Conservation (phyloP, 2,888 invertebrate genomes). For the Amiota mariae region DNA sequence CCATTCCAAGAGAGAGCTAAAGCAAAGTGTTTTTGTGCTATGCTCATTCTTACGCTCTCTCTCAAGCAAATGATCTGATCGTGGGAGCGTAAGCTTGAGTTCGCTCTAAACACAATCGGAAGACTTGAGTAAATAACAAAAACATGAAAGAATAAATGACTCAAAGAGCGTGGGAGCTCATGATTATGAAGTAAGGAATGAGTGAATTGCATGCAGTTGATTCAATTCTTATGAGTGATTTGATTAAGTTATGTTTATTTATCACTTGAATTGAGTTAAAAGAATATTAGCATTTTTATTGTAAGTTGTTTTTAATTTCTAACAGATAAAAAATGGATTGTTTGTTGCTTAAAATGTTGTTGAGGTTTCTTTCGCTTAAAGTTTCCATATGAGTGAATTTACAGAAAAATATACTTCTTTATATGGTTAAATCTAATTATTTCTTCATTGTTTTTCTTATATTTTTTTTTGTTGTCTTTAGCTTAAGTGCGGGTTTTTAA, state of each 20-base stretch:
- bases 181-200: background rate
- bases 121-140: too few relatives aligned
- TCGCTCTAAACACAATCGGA: background rate
- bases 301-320: background rate
- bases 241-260: constrained; percentile 52
- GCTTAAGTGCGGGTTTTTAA: constrained; percentile 1
- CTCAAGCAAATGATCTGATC: background rate
- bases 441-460: background rate
- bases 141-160: background rate
- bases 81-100: background rate
- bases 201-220: background rate
- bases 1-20: background rate
- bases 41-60: too few relatives aligned
- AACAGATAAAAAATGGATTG: too few relatives aligned
- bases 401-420: background rate
- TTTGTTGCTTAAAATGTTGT: background rate
- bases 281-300: constrained; percentile 36
- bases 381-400: too few relatives aligned
- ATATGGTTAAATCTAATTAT: background rate
- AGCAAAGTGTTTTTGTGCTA: background rate
- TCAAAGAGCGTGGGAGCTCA: constrained; percentile 19
- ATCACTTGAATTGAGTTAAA: constrained; percentile 31
- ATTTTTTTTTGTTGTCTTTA: background rate
- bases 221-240: constrained; percentile 46
- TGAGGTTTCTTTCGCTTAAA: constrained; percentile 41